Evolutionary conservation across 2,113 vertebrate species (phyloP), one percentile per base, ranked within the genome.

Genomic region (Tupaia tana): DNA sequence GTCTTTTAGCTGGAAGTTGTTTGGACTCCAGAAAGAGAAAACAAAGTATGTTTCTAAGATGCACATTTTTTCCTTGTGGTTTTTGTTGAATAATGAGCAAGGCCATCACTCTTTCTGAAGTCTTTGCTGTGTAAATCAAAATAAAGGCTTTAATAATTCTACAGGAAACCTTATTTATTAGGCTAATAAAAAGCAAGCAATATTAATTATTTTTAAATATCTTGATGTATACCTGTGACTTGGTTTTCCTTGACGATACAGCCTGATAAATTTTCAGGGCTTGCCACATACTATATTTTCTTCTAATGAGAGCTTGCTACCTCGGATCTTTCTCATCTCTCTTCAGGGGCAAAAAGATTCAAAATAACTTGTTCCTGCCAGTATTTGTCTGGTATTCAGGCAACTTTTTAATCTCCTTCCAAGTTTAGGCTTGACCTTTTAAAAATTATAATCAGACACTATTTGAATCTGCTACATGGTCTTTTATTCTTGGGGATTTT

Each of bases 61-160:
- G 64, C 83, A 93, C 93, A 95, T 98, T 98, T 98, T 98, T 98
- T 98, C 96, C 90, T 97, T 96, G 93, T 97, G 92, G 92, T 98
- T 97, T 98, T 98, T 98, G 95, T 92, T 98, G 98, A 98, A 98
- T 98, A 98, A 98, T 97, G 98, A 98, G 87, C 85, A 94, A 88
- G 94, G 96, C 94, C 95, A 98, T 98, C 96, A 97, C 95, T 98
- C 94, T 90, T 98, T 93, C 97, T 96, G 86, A 91, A 98, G 97
- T 95, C 96, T 97, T 97, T 96, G 96, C 93, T 90, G 91, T 97
- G 95, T 96, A 96, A 98, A 98, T 98, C 93, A 96, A 95, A 97
- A 77, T 25, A 93, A 97, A 97, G 97, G 66, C 86, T 94, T 97
- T 98, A 97, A 96, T 96, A 97, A 98, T 98, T 98, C 88, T 95